Evolutionary conservation across 1,140 invertebrate genomes (phyloP), one percentile per base, ranked within the genome.

Genomic region (Papilio xuthus): DNA sequence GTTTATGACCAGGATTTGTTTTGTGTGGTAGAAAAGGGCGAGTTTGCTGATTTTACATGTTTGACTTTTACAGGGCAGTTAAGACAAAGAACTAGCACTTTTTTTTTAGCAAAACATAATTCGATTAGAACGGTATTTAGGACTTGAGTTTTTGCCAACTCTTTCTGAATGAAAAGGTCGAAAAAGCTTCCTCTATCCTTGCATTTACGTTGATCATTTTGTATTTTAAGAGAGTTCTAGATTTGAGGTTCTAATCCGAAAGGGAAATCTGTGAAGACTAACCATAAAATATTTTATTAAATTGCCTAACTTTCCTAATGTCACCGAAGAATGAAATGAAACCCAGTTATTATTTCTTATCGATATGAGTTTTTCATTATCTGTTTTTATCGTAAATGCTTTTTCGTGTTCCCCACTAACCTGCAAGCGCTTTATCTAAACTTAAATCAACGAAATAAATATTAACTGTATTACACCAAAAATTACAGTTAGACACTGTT

Each of bases 61-160:
- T 76, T 67, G 47, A 75, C 47, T 56, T 32, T 56, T 75, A 75
- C 20, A 63, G 18, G 53, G n/a, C 74, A 76, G 28, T 53, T 32
- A 12, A 75, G 71, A 75, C 28, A 75, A 75, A 75, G 50, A 50
- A 20, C 12, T 28, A 23, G 20, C 41, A 72, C 12, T 26, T 6
- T 6, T 50, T 50, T 3, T 50, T 50, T 50, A 15, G 8, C 12
- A 10, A 47, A 47, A 10, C 44, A 47, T 47, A 10, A 10, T 3
- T 1, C 4, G 50, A 53, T n/a, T 53, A 53, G n/a, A 53, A 53
- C 6, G 42, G 12, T 37, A 37, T 12, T 44, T 44, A 12, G 42
- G 12, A 44, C 13, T 44, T 44, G 42, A 44, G 42, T 44, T 44
- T 44, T 44, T 44, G 0, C 13, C 13, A 37, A 37, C 42, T 12